Evolutionary conservation across 2,888 invertebrate genomes (phyloP).

Genomic region (Plebejus argus): DNA sequence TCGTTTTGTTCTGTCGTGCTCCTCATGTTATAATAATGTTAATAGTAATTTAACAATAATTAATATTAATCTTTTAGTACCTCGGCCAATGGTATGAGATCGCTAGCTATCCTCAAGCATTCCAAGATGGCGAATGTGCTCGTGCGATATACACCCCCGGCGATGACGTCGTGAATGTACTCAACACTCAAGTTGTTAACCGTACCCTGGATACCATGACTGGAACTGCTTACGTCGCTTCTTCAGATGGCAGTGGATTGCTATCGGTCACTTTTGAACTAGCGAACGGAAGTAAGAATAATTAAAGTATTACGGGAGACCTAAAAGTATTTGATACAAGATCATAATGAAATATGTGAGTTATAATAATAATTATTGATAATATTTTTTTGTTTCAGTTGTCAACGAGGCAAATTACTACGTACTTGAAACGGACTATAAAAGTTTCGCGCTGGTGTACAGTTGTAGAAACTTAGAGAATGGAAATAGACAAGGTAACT

Average conservation of each 20-base stretch:
- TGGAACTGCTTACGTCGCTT: conserved; percentile 70
- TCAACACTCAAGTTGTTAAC: conserved; percentile 59
- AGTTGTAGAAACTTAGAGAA: conserved; percentile 55
- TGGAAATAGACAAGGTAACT: conserved; percentile 58
- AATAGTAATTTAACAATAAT: not conserved
- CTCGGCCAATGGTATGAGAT: conserved; percentile 82
- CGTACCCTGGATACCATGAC: conserved; percentile 69
- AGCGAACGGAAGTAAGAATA: conserved; percentile 61
- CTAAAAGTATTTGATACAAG: not conserved
- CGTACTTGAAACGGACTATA: conserved; percentile 65
- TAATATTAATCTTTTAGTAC: conserved; percentile 50
- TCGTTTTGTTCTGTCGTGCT: no score
- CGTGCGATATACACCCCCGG: conserved; percentile 75
- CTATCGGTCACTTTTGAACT: conserved; percentile 78
- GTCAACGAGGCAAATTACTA: conserved; percentile 49
- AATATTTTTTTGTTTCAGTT: conserved; percentile 46
- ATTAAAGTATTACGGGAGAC: not conserved
- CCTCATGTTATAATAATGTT: no score
- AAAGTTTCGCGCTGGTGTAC: conserved; percentile 60
- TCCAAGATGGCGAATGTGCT: conserved; percentile 82
- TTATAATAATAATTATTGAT: not conserved
- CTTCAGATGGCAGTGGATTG: conserved; percentile 72
- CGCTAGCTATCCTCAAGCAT: conserved; percentile 81
- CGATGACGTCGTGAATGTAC: conserved; percentile 47
- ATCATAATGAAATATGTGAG: not conserved